Base-by-base conservation (phyloP, 2,888 invertebrate species). In the Trissolcus japonicus region DNA sequence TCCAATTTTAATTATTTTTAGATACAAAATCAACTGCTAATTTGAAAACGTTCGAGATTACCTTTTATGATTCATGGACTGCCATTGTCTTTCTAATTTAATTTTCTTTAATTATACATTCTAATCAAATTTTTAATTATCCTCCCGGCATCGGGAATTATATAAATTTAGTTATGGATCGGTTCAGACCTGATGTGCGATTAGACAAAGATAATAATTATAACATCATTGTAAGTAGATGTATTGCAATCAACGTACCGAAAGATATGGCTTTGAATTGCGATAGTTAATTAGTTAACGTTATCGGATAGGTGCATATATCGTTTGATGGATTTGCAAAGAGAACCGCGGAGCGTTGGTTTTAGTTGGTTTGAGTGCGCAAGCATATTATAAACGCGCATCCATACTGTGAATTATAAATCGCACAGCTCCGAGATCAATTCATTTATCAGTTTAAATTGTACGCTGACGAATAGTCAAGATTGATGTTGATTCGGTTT, bases 401-500 rank as follows among this genome's bases (percentile, higher is more conserved):
- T 63, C 63, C 56, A 53, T 35, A 35, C 51, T 53, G 59, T 60
- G 59, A 72, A 65, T 53, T 72, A 54, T 40, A 60, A 65, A 72
- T 65, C 59, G 48, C 40, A 54, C 63, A 57, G 43, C 63, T 66
- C 54, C 65, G 65, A 29, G 51, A 74, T 62, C 62, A 66, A 67
- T 67, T 59, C 74, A 53, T 67, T 61, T 46, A 53, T 51, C 48
- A 16, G 46, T 74, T 62, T 67, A 74, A 59, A 57, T 67, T 60
- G 61, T 55, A 56, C 59, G 16, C 46, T 61, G 74, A 74, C 57
- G 62, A 67, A 57, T 67, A 55, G 67, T 56, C 61, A 61, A 74
- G 73, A 74, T 74, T 62, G 57, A 74, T 74, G 74, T 74, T 63
- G 62, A 74, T 67, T 68, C 17, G 51, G 51, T 57, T 48, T 57